Percentiles rank a stretch among this genome's conserved stretches.
phyloP scores from a whole-genome alignment of 1,140 invertebrate genomes.

The Tetramorium alpestre region DNA sequence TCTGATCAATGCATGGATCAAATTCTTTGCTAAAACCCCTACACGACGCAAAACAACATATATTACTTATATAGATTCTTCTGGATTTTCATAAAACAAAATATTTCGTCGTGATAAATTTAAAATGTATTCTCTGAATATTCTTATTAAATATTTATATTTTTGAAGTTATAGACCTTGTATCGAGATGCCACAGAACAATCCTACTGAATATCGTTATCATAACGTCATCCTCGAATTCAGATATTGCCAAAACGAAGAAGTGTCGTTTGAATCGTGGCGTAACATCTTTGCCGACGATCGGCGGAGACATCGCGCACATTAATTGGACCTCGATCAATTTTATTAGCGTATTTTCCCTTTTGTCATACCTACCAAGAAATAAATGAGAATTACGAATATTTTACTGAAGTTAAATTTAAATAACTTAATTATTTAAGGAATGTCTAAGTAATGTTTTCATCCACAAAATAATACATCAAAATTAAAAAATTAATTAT shows the following conservation, averaged over 20 bases:
- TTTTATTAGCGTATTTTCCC: constrained; percentile 93
- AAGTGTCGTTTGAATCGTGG: constrained; percentile 96
- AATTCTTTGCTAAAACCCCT: constrained; percentile 98
- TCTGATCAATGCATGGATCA: constrained; percentile 95
- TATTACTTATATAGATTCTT: too few relatives aligned
- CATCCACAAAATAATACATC: neutral
- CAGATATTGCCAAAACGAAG: constrained; percentile 95
- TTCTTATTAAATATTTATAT: neutral
- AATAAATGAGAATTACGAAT: constrained; percentile 86
- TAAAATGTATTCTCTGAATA: constrained; percentile 29
- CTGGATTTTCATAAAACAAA: neutral
- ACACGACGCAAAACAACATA: constrained; percentile 65
- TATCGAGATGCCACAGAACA: constrained; percentile 97
- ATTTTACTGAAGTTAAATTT: constrained; percentile 25
- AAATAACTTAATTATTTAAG: neutral
- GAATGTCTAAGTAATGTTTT: neutral
- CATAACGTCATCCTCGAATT: constrained; percentile 95
- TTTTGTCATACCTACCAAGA: constrained; percentile 95
- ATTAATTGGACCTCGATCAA: constrained; percentile 95
- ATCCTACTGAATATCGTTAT: constrained; percentile 96
- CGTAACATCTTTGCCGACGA: constrained; percentile 93
- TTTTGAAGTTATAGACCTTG: constrained; percentile 81
- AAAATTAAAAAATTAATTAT: neutral
- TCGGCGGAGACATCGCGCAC: constrained; percentile 94
- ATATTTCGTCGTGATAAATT: neutral